phyloP scores from a whole-genome alignment of 2,113 vertebrate genomes.

The Danionella cerebrum region DNA sequence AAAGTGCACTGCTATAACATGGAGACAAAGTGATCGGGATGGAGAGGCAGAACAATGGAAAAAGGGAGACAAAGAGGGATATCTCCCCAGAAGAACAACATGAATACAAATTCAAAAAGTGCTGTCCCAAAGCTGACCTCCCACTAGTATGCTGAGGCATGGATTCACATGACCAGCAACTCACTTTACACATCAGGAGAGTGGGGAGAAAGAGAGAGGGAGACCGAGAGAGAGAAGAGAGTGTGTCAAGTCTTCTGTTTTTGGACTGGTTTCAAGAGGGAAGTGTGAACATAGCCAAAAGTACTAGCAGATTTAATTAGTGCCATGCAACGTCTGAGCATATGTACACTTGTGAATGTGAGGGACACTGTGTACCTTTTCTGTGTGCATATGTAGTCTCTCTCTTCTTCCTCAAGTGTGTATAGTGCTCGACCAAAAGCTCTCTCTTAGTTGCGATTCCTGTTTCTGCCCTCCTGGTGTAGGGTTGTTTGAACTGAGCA shows the following conservation, averaged over 20 bases:
- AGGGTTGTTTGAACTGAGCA: slow-evolving; percentile 47
- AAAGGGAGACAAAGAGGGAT: slow-evolving; percentile 14
- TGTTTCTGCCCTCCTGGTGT: slow-evolving; percentile 46
- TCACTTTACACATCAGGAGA: slow-evolving; percentile 40
- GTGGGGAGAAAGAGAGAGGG: slow-evolving; percentile 32
- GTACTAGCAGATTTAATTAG: slow-evolving; percentile 8
- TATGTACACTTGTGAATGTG: slow-evolving; percentile 20
- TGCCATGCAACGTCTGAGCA: slow-evolving; percentile 33
- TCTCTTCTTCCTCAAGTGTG: neutral
- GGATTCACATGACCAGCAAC: slow-evolving; percentile 16
- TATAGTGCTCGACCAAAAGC: neutral
- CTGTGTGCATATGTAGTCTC: neutral
- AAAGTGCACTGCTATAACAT: slow-evolving; percentile 76
- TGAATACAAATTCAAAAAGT: slow-evolving; percentile 45
- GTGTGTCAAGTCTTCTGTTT: slow-evolving; percentile 52
- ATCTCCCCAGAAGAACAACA: slow-evolving; percentile 18
- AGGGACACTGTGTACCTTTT: neutral
- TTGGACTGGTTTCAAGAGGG: slow-evolving; percentile 30
- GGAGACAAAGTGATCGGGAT: slow-evolving; percentile 74
- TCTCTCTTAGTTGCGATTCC: slow-evolving; percentile 18
- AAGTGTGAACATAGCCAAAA: slow-evolving; percentile 12
- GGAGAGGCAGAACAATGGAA: slow-evolving; percentile 27
- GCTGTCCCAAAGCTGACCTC: slow-evolving; percentile 48
- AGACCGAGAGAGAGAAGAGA: neutral
- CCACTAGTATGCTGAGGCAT: slow-evolving; percentile 28